phyloP scores from a whole-genome alignment of 1,140 invertebrate genomes.

The Solenopsis invicta region DNA sequence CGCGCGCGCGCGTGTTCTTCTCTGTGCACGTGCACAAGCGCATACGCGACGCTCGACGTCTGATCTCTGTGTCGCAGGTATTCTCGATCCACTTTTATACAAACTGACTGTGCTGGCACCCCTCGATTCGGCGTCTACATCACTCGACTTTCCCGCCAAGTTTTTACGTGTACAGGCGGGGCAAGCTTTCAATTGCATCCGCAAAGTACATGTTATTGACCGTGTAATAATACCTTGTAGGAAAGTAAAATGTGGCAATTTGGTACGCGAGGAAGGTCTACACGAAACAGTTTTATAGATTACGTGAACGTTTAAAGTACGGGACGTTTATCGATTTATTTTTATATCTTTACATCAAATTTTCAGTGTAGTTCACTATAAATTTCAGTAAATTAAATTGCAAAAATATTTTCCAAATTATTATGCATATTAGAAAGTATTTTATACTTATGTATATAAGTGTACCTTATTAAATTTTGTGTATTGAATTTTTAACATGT shows the following conservation, averaged over 20 bases:
- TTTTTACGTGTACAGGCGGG: constrained; percentile 26
- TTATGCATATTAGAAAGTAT: no score
- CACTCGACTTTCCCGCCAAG: constrained; percentile 33
- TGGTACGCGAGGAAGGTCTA: not conserved
- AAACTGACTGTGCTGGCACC: constrained; percentile 46
- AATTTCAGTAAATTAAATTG: not conserved
- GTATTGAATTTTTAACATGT: no score
- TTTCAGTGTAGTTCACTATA: not conserved
- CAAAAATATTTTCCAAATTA: not conserved
- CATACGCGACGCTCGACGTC: constrained; percentile 65
- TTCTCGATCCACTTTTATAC: constrained; percentile 70
- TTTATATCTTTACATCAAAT: not conserved
- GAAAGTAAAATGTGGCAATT: not conserved
- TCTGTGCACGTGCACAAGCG: constrained; percentile 61
- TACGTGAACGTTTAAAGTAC: not conserved
- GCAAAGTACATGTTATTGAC: constrained; percentile 25
- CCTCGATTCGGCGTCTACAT: constrained; percentile 32
- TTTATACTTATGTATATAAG: no score
- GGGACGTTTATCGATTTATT: not conserved
- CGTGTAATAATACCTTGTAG: constrained; percentile 19
- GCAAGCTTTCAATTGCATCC: constrained; percentile 29
- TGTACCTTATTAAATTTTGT: no score
- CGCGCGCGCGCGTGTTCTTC: no score
- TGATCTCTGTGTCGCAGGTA: constrained; percentile 73
- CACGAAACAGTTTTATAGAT: constrained; percentile 13